These are phyloP conservation scores for Scaptomyza caliginosa DNA, from an alignment of 2,888 invertebrate species.

Conservation along the genomic window DNA sequence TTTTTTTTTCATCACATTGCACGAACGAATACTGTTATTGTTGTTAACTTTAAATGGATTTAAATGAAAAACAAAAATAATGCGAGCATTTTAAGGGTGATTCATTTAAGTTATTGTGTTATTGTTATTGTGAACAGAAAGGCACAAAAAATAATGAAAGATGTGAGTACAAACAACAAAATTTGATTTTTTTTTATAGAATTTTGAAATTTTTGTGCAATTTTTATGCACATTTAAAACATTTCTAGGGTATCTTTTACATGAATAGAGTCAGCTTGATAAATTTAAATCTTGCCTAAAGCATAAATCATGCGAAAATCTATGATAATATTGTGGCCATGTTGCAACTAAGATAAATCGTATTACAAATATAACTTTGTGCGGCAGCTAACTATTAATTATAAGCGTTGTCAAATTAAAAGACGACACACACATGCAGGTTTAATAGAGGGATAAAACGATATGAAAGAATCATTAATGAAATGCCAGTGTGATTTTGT, in stretches of 20 bases:
- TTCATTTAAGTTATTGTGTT: slow-evolving; percentile 17
- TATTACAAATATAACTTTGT: slow-evolving; percentile 48
- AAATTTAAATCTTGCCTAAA: slow-evolving; percentile 13
- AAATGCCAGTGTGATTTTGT: slow-evolving; percentile 66
- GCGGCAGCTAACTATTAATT: slow-evolving; percentile 66
- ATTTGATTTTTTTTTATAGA: too few relatives aligned
- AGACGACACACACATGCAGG: slow-evolving; percentile 25
- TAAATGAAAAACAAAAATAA: slow-evolving; percentile 28
- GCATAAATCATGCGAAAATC: slow-evolving; percentile 55
- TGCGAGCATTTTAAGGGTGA: slow-evolving; percentile 25
- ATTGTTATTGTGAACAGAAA: too few relatives aligned
- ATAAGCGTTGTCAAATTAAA: slow-evolving; percentile 68
- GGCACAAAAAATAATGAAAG: too few relatives aligned
- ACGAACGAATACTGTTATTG: slow-evolving; percentile 51
- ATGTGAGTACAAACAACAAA: too few relatives aligned
- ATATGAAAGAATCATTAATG: not conserved
- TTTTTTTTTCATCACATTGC: slow-evolving; percentile 57
- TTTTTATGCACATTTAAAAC: not conserved
- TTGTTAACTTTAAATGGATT: slow-evolving; percentile 61
- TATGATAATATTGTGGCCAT: slow-evolving; percentile 16
- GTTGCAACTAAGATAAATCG: slow-evolving; percentile 38
- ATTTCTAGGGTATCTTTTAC: not conserved
- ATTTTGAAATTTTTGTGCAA: too few relatives aligned
- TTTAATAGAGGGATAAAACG: not conserved
- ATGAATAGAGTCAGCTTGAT: not conserved